Base-by-base conservation (phyloP, 1,140 invertebrate genomes). In the Drosophila tsacasi region DNA sequence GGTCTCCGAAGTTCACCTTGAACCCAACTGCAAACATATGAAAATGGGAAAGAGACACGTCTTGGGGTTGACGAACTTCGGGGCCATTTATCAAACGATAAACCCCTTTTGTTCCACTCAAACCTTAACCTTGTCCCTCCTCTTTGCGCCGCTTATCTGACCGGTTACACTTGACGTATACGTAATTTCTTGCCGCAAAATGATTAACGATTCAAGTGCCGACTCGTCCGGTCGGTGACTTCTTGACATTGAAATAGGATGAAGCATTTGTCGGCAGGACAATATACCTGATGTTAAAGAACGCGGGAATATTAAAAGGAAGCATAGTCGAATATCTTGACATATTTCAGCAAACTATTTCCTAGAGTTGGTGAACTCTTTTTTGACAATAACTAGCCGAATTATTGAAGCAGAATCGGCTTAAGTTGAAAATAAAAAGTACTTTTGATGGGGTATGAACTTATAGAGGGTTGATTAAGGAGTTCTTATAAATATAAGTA, bases 91-190 rank as follows among this genome's bases (percentile, higher is more conserved):
- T 85, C 82, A 85, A 85, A 71, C 76, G 68, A 71, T 81, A 79
- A 85, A 77, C 78, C 74, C 82, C 69, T 81, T 81, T 74, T 76
- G 63, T 84, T 66, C 72, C 32, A 39, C 30, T 46, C 59, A 77
- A 78, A 61, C 68, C 65, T 68, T 83, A 82, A 82, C 80, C 80
- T 82, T 82, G 79, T 37, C 49, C 25, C 62, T 39, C 7, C 30
- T 77, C 30, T 40, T 47, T 40, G 55, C 13, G 58, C 37, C 78
- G 82, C 82, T 85, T 85, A 85, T 85, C 82, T 79, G 78, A 44
- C 82, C 82, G 82, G 69, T 64, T 76, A 85, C 82, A 85, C 83
- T 77, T 85, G 82, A 85, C 82, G 82, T 85, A 85, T 85, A 85
- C 82, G 82, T 81, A 85, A 85, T 85, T 85, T 85, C 78, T 39